Base-by-base conservation (phyloP, 2,797 vertebrate species). In the Eleutherodactylus coqui region DNA sequence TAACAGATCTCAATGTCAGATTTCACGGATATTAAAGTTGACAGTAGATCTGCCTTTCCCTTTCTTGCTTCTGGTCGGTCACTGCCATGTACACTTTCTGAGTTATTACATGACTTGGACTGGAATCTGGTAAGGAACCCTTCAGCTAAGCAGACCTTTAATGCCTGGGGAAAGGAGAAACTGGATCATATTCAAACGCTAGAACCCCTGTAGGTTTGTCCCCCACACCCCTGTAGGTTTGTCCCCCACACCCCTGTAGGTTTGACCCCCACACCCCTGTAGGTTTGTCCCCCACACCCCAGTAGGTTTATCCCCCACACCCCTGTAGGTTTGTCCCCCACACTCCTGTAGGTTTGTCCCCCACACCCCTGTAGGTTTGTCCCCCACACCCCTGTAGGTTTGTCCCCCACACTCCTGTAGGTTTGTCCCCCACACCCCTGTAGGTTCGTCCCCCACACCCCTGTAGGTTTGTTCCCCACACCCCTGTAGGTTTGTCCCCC, bases 61-160 rank as follows among this genome's bases (percentile, higher is more conserved):
- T 88, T 87, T 21, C 79, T 86, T 34, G 88, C 89, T 82, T 85
- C 88, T 60, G 87, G 36, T 27, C 91, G 86, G 72, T 47, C 3
- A 69, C 36, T 75, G 0, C 2, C 86, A 29, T 87, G 10, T 78
- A 34, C 92, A 64, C 83, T 82, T 0, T 55, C 73, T 24, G 51
- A 1, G 47, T 88, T 83, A 0, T 43, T 90, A 21, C 92, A 87
- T 80, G 91, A 89, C 43, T 4, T n/a, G n/a, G 89, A 87, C 55
- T 34, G 88, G 13, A 94, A 82, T 45, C 86, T 90, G 34, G 90
- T 83, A 9, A 89, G 92, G 89, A 97, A 96, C 19, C 93, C 89
- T 53, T 98, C 95, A 24, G 88, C 90, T 3, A 98, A 92, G 89
- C 93, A 94, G 53, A 91, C 92, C 91, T 95, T 92, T 29, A 98